Evolutionary conservation across 1,140 invertebrate genomes (phyloP).

Genomic region (Mizuhopecten yessoensis): DNA sequence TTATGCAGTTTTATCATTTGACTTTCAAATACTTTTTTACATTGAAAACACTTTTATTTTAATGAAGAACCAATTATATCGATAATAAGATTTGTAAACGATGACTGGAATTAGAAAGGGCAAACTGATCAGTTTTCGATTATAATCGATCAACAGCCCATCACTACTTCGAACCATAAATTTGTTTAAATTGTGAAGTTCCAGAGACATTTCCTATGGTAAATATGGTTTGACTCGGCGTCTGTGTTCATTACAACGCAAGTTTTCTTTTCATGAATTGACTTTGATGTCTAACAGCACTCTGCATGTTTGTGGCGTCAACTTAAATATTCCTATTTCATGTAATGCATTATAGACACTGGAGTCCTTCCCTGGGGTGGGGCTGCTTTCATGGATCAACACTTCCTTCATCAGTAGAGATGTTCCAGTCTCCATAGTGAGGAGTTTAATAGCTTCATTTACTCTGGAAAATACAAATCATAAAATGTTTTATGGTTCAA

Average conservation of each 20-base stretch:
- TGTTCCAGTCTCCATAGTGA: conserved; percentile 90
- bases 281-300: background rate
- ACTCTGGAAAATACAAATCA: conserved; percentile 86
- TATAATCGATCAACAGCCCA: too few relatives aligned
- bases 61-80: too few relatives aligned
- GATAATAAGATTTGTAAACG: too few relatives aligned
- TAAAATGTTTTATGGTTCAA: too few relatives aligned
- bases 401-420: conserved; percentile 90
- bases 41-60: too few relatives aligned
- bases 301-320: conserved; percentile 84
- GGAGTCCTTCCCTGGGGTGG: conserved; percentile 70
- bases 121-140: too few relatives aligned
- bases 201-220: too few relatives aligned
- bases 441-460: conserved; percentile 90
- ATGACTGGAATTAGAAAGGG: too few relatives aligned
- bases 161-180: background rate
- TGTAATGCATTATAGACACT: conserved; percentile 85
- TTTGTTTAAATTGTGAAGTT: background rate
- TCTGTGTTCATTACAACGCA: background rate
- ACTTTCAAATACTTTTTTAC: too few relatives aligned
- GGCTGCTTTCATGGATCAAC: conserved; percentile 82
- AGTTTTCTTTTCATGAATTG: background rate
- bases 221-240: too few relatives aligned
- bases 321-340: conserved; percentile 87
- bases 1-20: too few relatives aligned